These are phyloP conservation scores for Petrocephalus sullivani DNA, from an alignment of 2,797 vertebrate species.

Conservation along the genomic window DNA sequence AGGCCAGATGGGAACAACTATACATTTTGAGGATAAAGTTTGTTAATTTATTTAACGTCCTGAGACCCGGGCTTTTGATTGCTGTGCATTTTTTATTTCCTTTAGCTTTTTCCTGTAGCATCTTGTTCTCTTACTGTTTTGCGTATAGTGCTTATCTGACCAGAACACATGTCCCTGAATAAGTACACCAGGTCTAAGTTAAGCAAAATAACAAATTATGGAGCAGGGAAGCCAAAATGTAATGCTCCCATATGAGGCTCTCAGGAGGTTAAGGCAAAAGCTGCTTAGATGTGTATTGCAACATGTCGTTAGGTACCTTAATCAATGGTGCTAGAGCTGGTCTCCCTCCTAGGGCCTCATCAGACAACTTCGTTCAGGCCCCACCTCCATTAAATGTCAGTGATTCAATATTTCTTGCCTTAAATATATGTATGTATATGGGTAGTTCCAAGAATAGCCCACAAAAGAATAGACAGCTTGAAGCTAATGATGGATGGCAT, in stretches of 20 bases:
- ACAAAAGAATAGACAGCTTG: background rate
- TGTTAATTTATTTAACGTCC: background rate
- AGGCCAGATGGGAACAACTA: background rate
- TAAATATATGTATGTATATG: background rate
- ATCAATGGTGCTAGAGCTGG: background rate
- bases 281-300: background rate
- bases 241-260: no score
- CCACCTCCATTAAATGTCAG: background rate
- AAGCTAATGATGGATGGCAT: background rate
- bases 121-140: no score
- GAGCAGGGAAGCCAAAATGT: no score
- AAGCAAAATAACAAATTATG: no score
- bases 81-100: no score
- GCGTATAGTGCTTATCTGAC: no score
- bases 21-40: background rate
- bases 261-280: background rate
- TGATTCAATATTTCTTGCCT: background rate
- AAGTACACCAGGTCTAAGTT: no score
- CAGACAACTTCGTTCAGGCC: background rate
- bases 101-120: no score
- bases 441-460: background rate
- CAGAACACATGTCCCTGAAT: no score
- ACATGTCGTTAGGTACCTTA: background rate
- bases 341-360: background rate
- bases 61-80: no score